Base-by-base conservation (phyloP, 1,140 invertebrate genomes). In the Dufourea novaeangliae region DNA sequence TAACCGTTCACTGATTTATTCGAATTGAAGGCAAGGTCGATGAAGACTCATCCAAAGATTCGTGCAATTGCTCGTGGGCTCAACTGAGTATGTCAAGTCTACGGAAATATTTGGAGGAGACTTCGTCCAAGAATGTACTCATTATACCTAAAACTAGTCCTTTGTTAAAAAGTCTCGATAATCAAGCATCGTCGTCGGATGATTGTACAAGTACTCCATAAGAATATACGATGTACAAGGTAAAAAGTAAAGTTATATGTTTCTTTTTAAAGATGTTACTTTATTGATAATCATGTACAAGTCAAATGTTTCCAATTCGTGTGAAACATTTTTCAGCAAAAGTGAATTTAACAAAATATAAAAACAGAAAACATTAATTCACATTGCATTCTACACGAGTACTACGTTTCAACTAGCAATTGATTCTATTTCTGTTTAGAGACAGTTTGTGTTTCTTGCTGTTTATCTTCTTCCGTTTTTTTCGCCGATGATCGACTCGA, bases 341-440 rank as follows among this genome's bases (percentile, higher is more conserved):
- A 41, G 2, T 71, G 2, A 29, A 32, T 25, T 25, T 1, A 12
- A 6, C 22, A 66, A 32, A n/a, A 25, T 61, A 64, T 5, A 76
- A 59, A 76, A 69, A 61, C 46, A 69, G 22, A 69, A 69, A 69
- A 59, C 37, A 46, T 46, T 14, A 14, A 63, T 25, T 37, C 5
- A 2, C 17, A 22, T 41, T 7, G 7, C 10, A 27, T 39, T 29
- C 8, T 32, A 52, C 29, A 32, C 14, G 14, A 20, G 64, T 73
- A 7, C 5, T 27, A 2, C 34, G 37, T 5, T 14, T 46, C 20
- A 4, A 39, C 3, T n/a, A n/a, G 20, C 7, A 34, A 22, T 10
- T 27, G 3, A 12, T 25, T 5, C 7, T 29, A 17, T 0, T 22
- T 1, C 1, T 44, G n/a, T 12, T 59, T 69, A 14, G 14, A 14